Evolutionary conservation across 2,113 vertebrate genomes (phyloP).

Genomic region (human (Homo sapiens)): DNA sequence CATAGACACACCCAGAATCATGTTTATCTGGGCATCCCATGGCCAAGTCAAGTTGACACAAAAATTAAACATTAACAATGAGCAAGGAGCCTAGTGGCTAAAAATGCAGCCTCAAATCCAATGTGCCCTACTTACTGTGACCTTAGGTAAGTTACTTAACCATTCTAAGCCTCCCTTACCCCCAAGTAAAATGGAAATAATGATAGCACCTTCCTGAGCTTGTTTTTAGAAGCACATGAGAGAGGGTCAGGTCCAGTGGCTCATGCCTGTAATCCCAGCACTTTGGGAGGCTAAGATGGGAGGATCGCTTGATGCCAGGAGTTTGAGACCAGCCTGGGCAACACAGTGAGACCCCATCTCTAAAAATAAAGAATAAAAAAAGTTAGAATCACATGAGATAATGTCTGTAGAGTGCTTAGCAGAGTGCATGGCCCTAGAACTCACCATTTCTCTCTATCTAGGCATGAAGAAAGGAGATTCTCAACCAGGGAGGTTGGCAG

Average conservation of each 20-base stretch:
- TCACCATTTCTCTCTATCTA: not conserved
- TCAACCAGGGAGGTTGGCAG: not conserved
- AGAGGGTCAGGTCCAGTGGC: too few relatives aligned
- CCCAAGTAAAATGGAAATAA: not conserved
- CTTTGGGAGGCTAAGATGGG: too few relatives aligned
- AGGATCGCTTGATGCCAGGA: too few relatives aligned
- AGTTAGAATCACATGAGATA: too few relatives aligned
- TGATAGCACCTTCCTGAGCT: not conserved
- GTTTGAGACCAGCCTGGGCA: too few relatives aligned
- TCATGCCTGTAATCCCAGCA: too few relatives aligned
- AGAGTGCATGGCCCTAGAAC: not conserved
- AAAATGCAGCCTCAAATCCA: not conserved
- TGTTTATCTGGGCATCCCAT: not conserved
- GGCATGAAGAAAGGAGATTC: not conserved
- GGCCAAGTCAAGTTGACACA: not conserved
- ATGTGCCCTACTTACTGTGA: not conserved
- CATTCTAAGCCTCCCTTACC: not conserved
- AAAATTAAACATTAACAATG: not conserved
- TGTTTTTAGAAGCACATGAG: not conserved
- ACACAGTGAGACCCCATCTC: too few relatives aligned
- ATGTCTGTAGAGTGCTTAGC: not conserved
- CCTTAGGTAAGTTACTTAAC: not conserved
- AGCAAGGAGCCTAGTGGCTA: not conserved
- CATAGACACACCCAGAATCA: not conserved
- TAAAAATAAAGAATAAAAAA: too few relatives aligned